phyloP scores from a whole-genome alignment of 1,140 invertebrate genomes.

The Reticulitermes speratus region DNA sequence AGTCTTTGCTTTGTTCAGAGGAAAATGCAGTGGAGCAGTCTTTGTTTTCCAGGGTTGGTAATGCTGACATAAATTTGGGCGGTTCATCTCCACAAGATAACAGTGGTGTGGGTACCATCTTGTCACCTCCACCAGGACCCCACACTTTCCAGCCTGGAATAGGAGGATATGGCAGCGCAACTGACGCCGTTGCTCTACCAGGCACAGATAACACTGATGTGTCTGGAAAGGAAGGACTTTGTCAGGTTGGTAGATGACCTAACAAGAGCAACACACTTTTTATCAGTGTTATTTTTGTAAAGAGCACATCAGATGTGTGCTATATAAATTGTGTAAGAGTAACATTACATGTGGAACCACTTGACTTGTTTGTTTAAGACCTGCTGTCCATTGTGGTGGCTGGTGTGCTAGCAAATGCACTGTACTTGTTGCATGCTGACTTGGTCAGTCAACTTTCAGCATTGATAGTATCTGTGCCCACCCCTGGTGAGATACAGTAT shows the following conservation, averaged over 20 bases:
- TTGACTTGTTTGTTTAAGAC: too few species aligned
- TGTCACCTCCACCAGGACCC: slow-evolving; percentile 24
- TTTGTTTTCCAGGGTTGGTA: neutral
- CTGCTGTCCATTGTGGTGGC: too few species aligned
- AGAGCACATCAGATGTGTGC: neutral
- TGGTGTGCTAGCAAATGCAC: too few species aligned
- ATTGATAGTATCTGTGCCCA: too few species aligned
- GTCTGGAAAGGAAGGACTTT: neutral
- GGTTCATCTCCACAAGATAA: neutral
- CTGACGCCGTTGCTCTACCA: neutral
- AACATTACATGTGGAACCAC: too few species aligned
- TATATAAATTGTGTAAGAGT: too few species aligned
- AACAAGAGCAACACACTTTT: too few species aligned
- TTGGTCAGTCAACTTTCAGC: too few species aligned
- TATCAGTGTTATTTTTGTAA: too few species aligned
- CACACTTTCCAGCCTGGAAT: slow-evolving; percentile 28
- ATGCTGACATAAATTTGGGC: neutral
- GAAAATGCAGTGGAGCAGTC: neutral
- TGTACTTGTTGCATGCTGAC: too few species aligned
- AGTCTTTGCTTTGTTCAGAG: neutral
- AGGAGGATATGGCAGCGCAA: neutral
- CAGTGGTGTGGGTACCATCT: slow-evolving; percentile 14
- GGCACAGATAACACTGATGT: neutral
- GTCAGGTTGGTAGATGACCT: slow-evolving; percentile 17
- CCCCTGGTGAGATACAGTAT: too few species aligned